Percentiles rank a stretch among this genome's conserved stretches.
phyloP scores from a whole-genome alignment of 1,140 invertebrate genomes.

The Euwallacea similis region DNA sequence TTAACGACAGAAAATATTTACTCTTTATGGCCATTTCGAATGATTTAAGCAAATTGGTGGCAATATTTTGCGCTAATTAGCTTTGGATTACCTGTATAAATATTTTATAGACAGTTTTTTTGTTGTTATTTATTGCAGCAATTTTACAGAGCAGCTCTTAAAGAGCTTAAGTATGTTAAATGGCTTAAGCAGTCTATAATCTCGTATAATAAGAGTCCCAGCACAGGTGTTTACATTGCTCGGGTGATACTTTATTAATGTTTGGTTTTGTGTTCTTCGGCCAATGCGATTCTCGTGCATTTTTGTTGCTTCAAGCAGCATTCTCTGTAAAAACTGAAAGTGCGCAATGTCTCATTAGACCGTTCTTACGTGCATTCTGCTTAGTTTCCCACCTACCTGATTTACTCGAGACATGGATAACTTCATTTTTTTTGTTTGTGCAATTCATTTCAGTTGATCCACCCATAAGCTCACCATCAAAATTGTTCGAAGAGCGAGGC shows the following conservation, averaged over 20 bases:
- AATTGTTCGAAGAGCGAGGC: too few species aligned
- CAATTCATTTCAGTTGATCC: too few species aligned
- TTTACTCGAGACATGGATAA: too few species aligned
- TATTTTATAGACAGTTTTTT: slow-evolving; percentile 37
- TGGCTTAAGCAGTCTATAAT: slow-evolving; percentile 36
- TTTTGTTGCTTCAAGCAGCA: too few species aligned
- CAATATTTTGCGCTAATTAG: slow-evolving; percentile 35
- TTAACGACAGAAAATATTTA: slow-evolving; percentile 6
- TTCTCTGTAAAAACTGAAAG: too few species aligned
- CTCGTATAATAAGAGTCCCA: slow-evolving; percentile 31
- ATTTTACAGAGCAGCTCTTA: slow-evolving; percentile 27
- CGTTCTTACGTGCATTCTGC: too few species aligned
- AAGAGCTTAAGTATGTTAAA: slow-evolving; percentile 38
- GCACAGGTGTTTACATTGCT: slow-evolving; percentile 38
- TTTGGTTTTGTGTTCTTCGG: slow-evolving; percentile 23
- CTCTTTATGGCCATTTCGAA: slow-evolving; percentile 8
- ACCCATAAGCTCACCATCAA: too few species aligned
- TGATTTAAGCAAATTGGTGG: slow-evolving; percentile 31
- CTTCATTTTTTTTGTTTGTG: too few species aligned
- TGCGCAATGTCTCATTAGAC: too few species aligned
- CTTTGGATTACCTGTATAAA: slow-evolving; percentile 37
- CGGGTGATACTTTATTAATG: slow-evolving; percentile 32
- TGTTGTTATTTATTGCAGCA: slow-evolving; percentile 30
- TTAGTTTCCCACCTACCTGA: too few species aligned
- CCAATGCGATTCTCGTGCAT: background rate